Evolutionary conservation across 2,113 vertebrate species (phyloP), one percentile per base, ranked within the genome.

Genomic region (Festucalex cinctus): DNA sequence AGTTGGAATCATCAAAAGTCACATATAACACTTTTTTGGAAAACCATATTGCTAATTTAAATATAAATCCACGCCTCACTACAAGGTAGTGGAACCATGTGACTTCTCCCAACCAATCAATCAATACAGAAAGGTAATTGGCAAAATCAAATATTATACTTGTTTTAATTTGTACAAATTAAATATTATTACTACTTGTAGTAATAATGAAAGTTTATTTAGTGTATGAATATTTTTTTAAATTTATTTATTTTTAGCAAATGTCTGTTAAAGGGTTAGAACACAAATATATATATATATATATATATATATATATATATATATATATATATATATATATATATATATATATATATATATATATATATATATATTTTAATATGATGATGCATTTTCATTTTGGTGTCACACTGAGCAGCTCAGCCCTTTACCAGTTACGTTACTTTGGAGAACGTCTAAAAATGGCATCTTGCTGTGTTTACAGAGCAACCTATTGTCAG

Each of bases 401-500:
- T 6, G 19, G 7, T 49, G n/a, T n/a, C 8, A n/a, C 46, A 17
- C 6, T 6, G 17, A 19, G 17, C 17, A 19, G 9, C 41, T 12
- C 41, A 14, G 10, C 12, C 13, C 10, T 43, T 43, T 43, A 46
- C 19, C 41, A 14, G 16, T 14, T 14, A 12, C 16, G 41, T 44
- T 13, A 14, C 16, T 54, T 54, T 26, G 51, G 24, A 17, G 26
- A 32, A 16, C 5, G 26, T 57, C 9, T 22, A 39, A 39, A 19
- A 61, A 59, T 85, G 93, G 85, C 73, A 91, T 69, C n/a, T 69
- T 14, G 7, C 10, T 78, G 66, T 69, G 65, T 77, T 73, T 71
- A 73, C 48, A 90, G 89, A 98, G 75, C 92, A 93, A 78, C 86
- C 93, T 0, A 82, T 91, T 3, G 87, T 92, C 82, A 93, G 67